Evolutionary conservation across 2,888 invertebrate genomes (phyloP).

Genomic region (Tenthredo amoena): DNA sequence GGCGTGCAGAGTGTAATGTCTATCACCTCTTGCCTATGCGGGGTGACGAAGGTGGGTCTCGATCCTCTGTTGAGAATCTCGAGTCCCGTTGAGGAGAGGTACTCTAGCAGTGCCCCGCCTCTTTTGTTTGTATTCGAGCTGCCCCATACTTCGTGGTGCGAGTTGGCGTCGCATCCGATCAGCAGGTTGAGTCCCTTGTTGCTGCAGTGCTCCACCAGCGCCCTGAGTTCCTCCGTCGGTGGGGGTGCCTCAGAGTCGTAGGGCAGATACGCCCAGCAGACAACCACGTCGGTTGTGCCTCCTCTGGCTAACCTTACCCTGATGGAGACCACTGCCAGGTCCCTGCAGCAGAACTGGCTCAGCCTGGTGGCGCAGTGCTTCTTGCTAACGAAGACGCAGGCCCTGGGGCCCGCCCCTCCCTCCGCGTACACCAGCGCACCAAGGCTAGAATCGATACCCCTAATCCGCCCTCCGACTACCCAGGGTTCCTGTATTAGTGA

Average conservation of each 20-base stretch:
- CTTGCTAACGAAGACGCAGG: neutral
- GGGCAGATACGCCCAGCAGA: conserved; percentile 19
- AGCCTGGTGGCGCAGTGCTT: neutral
- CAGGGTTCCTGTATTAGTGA: conserved; percentile 7
- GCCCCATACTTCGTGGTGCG: too few relatives aligned
- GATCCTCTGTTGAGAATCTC: too few relatives aligned
- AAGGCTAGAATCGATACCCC: neutral
- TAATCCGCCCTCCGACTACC: neutral
- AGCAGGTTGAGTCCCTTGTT: too few relatives aligned
- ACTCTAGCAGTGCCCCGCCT: too few relatives aligned
- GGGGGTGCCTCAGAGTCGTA: conserved; percentile 15
- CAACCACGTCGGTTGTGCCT: neutral
- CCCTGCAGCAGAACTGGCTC: neutral
- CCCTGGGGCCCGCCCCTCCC: neutral
- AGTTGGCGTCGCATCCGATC: too few relatives aligned
- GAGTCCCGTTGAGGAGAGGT: too few relatives aligned
- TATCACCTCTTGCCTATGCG: too few relatives aligned
- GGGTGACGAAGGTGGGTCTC: too few relatives aligned
- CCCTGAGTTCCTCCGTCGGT: conserved; percentile 30
- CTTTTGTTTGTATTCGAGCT: too few relatives aligned
- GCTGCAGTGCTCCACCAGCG: conserved; percentile 10
- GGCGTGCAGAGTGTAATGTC: too few relatives aligned
- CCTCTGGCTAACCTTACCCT: too few relatives aligned
- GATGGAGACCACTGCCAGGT: neutral
- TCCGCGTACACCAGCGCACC: neutral